Evolutionary conservation across 2,113 vertebrate genomes (phyloP).

Genomic region (Microcebus murinus): DNA sequence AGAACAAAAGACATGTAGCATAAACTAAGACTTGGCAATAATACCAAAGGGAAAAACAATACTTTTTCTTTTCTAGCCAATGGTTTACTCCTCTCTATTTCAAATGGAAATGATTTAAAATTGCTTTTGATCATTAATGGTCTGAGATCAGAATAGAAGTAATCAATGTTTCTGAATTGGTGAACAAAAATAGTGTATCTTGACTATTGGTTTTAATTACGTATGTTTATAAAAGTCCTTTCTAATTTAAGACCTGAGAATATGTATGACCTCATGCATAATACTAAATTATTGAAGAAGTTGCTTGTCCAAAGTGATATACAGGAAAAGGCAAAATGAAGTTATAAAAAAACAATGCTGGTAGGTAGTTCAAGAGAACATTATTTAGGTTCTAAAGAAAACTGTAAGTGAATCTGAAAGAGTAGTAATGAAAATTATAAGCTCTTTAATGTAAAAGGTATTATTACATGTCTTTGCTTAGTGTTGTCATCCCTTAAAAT

Average conservation of each 20-base stretch:
- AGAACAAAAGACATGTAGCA: background rate
- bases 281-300: background rate
- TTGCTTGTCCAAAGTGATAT: background rate
- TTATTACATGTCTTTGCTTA: background rate
- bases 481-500: background rate
- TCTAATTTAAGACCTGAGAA: conserved; percentile 2
- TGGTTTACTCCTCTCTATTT: background rate
- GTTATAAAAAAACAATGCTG: background rate
- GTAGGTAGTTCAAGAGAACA: background rate
- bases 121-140: background rate
- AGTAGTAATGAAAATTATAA: background rate
- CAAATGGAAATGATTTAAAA: background rate
- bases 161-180: background rate
- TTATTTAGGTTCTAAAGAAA: background rate
- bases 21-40: background rate
- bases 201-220: background rate
- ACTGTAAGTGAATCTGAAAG: background rate
- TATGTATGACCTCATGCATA: background rate
- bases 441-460: background rate
- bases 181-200: background rate
- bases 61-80: background rate
- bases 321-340: background rate
- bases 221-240: background rate
- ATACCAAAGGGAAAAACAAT: background rate
- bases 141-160: conserved; percentile 13